Percentiles rank a stretch among this genome's conserved stretches.
Conservation (phyloP, 1,140 invertebrate genomes). For the Neodiprion fabricii region DNA sequence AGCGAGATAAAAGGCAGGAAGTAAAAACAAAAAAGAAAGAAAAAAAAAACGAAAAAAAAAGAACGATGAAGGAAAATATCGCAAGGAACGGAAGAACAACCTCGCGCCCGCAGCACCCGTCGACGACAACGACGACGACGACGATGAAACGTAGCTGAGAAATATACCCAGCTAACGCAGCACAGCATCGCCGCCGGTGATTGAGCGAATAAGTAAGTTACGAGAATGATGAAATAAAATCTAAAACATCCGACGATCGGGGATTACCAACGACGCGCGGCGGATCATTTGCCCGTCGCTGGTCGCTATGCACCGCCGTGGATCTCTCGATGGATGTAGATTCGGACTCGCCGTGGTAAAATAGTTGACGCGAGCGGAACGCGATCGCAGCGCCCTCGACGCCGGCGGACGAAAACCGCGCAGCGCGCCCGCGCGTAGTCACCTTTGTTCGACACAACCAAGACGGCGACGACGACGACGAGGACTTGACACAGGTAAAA, state of each 20-base stretch:
- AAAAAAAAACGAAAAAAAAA: too few species aligned
- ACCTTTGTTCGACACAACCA: neutral
- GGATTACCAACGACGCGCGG: neutral
- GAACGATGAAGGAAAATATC: too few species aligned
- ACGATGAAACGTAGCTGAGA: neutral
- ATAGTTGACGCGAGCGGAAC: neutral
- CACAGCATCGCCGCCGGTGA: neutral
- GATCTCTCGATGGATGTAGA: neutral
- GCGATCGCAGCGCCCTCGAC: neutral
- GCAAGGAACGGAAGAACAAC: conserved; percentile 5
- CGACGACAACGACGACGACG: neutral
- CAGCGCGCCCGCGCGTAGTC: neutral
- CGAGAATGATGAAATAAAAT: neutral
- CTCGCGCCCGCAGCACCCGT: neutral
- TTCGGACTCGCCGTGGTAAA: neutral
- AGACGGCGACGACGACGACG: neutral
- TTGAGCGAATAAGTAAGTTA: neutral
- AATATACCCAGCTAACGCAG: conserved; percentile 4
- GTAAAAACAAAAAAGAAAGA: neutral
- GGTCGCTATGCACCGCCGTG: neutral
- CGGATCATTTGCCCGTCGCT: neutral
- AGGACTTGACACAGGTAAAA: conserved; percentile 40
- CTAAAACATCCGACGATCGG: neutral
- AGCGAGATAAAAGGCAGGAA: neutral
- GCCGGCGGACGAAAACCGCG: neutral